Conservation (phyloP, 2,797 vertebrate genomes). For the Schizopygopsis pylzovi region DNA sequence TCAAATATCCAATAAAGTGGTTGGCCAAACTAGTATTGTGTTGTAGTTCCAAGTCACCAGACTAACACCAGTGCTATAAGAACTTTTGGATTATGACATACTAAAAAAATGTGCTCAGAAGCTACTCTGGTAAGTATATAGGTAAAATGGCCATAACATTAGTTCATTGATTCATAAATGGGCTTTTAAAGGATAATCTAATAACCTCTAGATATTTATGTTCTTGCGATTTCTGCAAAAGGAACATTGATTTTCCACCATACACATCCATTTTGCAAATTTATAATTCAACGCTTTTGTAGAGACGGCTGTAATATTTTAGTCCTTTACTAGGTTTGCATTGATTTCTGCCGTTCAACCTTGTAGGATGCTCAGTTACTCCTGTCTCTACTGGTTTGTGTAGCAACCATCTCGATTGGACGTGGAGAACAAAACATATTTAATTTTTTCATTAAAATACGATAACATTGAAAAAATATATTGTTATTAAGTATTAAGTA, state of each 20-base stretch:
- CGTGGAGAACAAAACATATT: slow-evolving; percentile 66
- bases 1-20: slow-evolving; percentile 78
- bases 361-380: slow-evolving; percentile 64
- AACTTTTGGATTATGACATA: slow-evolving; percentile 42
- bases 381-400: slow-evolving; percentile 81
- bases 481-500: neutral
- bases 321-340: slow-evolving; percentile 23
- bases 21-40: slow-evolving; percentile 72
- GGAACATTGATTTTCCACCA: neutral
- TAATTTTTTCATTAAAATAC: neutral
- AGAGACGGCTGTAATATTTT: slow-evolving; percentile 32
- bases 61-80: slow-evolving; percentile 54
- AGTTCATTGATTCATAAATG: slow-evolving; percentile 73
- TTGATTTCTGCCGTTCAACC: slow-evolving; percentile 41
- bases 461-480: neutral
- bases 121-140: slow-evolving; percentile 73
- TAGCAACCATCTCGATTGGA: slow-evolving; percentile 78
- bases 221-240: slow-evolving; percentile 19
- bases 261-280: slow-evolving; percentile 26
- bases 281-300: slow-evolving; percentile 52
- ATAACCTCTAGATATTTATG: slow-evolving; percentile 7
- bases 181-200: slow-evolving; percentile 60
- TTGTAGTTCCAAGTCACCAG: slow-evolving; percentile 57
- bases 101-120: slow-evolving; percentile 70
- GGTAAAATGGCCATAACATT: slow-evolving; percentile 51